Evolutionary conservation across 2,888 invertebrate genomes (phyloP), one percentile per base, ranked within the genome.

Genomic region (Cyrtodaria siliqua): DNA sequence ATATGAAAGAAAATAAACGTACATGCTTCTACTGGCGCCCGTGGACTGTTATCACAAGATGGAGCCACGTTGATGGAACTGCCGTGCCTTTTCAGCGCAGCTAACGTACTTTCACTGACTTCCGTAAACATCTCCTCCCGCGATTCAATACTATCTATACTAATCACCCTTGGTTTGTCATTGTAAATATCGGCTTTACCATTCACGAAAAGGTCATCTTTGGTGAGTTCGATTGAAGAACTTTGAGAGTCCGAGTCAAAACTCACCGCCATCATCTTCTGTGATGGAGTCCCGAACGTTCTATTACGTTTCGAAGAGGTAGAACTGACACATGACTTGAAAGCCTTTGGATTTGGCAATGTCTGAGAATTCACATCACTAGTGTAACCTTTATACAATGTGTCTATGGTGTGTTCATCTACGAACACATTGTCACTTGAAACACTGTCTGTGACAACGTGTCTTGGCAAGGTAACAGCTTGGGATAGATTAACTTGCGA

Each of bases 51-150:
- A 24, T 75, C 75, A 2, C 57, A 66, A 12, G 75, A 75, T 23
- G 81, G 81, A 1, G 73, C 72, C 14, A 81, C 77, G 69, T 81
- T 81, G 2, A 75, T 57, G n/a, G 79, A 74, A 47, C 77, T 75
- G 0, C 82, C 77, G 18, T 82, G 79, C 38, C 82, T 71, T 59
- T 82, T 82, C 47, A 75, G 60, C 29, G 76, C 77, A 12, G 82
- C 82, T 4, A 82, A 63, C 20, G 75, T 77, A 33, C 71, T 72
- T 33, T 79, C 82, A 55, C 75, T 81, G 2, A 82, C 81, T 50
- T 82, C 80, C n/a, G 82, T 69, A 29, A 82, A 70, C 38, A 82
- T 38, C 40, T 79, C 76, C 18, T 82, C 74, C n/a, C 67, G 55
- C 4, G 52, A 40, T 38, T 73, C 69, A 12, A 27, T 49, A 2